Evolutionary conservation across 1,140 invertebrate genomes (phyloP).

Genomic region (Hestina assimilis): DNA sequence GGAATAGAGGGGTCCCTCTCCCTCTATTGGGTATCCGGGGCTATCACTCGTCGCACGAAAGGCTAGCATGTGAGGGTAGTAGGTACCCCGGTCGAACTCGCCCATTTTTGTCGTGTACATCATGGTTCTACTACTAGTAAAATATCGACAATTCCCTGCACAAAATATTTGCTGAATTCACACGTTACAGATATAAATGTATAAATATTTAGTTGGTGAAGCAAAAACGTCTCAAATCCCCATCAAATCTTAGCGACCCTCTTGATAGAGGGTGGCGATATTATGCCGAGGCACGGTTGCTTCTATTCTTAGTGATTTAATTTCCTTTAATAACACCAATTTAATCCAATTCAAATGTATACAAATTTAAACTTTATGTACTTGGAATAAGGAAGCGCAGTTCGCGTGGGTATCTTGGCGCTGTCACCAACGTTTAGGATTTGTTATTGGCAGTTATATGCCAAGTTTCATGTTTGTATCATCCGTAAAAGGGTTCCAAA

Average conservation of each 20-base stretch:
- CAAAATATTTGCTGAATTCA: not conserved
- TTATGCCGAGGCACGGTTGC: conserved; percentile 45
- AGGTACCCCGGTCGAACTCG: too few species aligned
- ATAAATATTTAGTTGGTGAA: conserved; percentile 18
- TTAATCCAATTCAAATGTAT: not conserved
- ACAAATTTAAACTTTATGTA: conserved; percentile 8
- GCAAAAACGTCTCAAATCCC: conserved; percentile 28
- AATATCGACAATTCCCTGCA: too few species aligned
- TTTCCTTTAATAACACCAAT: conserved; percentile 39
- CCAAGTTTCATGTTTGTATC: conserved; percentile 34
- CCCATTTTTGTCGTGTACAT: too few species aligned
- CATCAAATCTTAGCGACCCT: conserved; percentile 32
- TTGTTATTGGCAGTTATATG: conserved; percentile 39
- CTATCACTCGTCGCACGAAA: not conserved
- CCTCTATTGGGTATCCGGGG: not conserved
- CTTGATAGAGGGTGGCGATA: conserved; percentile 32
- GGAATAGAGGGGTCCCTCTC: too few species aligned
- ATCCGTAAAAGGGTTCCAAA: conserved; percentile 19
- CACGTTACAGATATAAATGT: not conserved
- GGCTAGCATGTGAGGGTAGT: not conserved
- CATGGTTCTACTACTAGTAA: too few species aligned
- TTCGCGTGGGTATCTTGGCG: not conserved
- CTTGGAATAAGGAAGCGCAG: not conserved
- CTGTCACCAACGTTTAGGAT: conserved; percentile 28
- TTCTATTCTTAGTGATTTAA: conserved; percentile 52